These are phyloP conservation scores for Epinotia demarniana DNA, from an alignment of 2,888 invertebrate species.

Conservation along the genomic window DNA sequence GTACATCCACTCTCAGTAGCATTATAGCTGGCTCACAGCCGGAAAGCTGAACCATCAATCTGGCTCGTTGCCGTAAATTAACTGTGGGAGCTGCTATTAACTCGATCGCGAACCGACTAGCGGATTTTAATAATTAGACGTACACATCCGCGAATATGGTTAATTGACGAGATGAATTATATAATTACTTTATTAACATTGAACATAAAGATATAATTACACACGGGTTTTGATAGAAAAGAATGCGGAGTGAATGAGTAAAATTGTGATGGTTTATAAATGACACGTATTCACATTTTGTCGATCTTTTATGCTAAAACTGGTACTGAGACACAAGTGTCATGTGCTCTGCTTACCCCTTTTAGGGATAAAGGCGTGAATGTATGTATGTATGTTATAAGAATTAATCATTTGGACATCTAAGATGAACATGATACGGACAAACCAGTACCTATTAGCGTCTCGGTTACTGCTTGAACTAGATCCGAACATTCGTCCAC, in stretches of 20 bases:
- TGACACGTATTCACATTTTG: not conserved
- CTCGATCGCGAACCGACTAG: conserved; percentile 47
- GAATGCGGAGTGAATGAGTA: not conserved
- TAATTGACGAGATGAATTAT: conserved; percentile 19
- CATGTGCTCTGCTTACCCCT: too few species aligned
- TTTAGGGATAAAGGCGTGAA: too few species aligned
- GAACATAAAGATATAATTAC: not conserved
- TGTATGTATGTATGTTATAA: not conserved
- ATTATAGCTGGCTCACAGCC: conserved; percentile 18
- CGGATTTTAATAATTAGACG: conserved; percentile 45
- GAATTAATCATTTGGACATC: not conserved
- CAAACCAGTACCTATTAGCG: conserved; percentile 25
- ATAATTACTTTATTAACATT: conserved; percentile 10
- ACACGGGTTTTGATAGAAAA: not conserved
- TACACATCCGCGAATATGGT: conserved; percentile 25
- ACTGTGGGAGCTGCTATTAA: conserved; percentile 49
- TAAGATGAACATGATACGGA: conserved; percentile 4
- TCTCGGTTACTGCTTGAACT: conserved; percentile 23
- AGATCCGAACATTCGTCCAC: not conserved
- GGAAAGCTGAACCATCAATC: conserved; percentile 53
- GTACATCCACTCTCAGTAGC: conserved; percentile 21
- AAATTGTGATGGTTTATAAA: not conserved
- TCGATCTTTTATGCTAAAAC: too few species aligned
- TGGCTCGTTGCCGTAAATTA: conserved; percentile 52
- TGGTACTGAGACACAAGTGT: too few species aligned